Evolutionary conservation across 2,888 invertebrate species (phyloP).

Genomic region (Drosophila limbata): DNA sequence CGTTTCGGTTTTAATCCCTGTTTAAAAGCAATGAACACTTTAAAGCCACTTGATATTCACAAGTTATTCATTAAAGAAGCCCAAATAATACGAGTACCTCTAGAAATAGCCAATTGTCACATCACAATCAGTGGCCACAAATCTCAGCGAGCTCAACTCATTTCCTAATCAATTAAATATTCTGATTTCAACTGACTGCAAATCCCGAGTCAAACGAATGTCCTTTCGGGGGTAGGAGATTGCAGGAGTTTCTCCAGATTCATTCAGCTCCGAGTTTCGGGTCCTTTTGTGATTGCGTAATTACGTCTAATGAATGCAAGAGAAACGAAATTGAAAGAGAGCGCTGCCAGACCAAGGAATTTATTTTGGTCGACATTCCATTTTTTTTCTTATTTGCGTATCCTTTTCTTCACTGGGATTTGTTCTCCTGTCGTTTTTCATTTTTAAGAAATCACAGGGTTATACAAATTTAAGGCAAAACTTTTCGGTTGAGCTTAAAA

Average conservation of each 20-base stretch:
- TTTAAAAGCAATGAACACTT: no score
- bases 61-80: not conserved
- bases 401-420: constrained; percentile 19
- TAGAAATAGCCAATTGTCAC: constrained; percentile 8
- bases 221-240: constrained; percentile 26
- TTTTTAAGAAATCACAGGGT: constrained; percentile 29
- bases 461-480: constrained; percentile 47
- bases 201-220: constrained; percentile 46
- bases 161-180: constrained; percentile 81
- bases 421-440: constrained; percentile 38
- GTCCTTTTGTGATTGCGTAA: constrained; percentile 74
- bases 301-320: constrained; percentile 75
- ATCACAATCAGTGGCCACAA: constrained; percentile 43
- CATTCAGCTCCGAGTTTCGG: constrained; percentile 37
- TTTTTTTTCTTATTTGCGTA: constrained; percentile 10
- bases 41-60: not conserved
- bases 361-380: constrained; percentile 23
- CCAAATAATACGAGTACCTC: not conserved
- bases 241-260: constrained; percentile 46
- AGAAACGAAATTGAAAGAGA: constrained; percentile 69
- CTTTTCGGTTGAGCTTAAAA: constrained; percentile 17
- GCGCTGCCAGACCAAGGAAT: constrained; percentile 31
- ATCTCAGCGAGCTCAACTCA: constrained; percentile 56
- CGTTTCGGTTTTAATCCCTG: no score
- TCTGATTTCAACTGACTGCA: constrained; percentile 54